These are phyloP conservation scores for Charina bottae DNA, from an alignment of 2,113 vertebrate species.

Conservation along the genomic window DNA sequence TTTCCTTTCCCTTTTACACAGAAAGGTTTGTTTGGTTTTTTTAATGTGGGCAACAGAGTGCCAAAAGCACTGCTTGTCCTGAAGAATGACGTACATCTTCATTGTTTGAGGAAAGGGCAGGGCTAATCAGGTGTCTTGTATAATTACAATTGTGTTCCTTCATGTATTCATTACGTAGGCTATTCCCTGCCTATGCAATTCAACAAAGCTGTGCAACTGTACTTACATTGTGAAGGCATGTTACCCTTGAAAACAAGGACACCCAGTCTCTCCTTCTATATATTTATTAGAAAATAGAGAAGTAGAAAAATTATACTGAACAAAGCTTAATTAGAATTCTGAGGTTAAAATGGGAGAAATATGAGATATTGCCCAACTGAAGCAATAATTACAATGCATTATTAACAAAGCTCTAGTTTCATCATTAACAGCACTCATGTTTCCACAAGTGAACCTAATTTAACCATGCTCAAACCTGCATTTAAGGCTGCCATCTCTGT, in stretches of 20 bases:
- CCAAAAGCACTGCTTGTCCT: slow-evolving; percentile 3
- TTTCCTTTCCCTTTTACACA: background rate
- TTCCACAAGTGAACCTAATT: slow-evolving; percentile 56
- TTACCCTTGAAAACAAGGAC: background rate
- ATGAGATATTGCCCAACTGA: slow-evolving; percentile 3
- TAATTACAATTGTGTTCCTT: slow-evolving; percentile 55
- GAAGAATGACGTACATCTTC: slow-evolving; percentile 20
- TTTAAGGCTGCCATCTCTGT: background rate
- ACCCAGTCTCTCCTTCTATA: background rate
- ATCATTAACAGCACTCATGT: slow-evolving; percentile 44
- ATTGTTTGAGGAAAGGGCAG: slow-evolving; percentile 55
- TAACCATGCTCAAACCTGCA: slow-evolving; percentile 47
- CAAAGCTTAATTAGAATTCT: slow-evolving; percentile 35
- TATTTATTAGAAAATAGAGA: background rate
- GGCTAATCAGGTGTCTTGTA: slow-evolving; percentile 49
- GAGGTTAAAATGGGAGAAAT: slow-evolving; percentile 58
- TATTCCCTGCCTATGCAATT: background rate
- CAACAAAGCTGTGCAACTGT: background rate
- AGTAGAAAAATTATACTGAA: background rate
- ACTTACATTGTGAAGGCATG: background rate
- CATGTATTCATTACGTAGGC: slow-evolving; percentile 45
- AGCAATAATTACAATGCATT: slow-evolving; percentile 57
- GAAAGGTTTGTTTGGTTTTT: slow-evolving; percentile 18
- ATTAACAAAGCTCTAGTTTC: slow-evolving; percentile 66
- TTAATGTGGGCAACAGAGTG: slow-evolving; percentile 44